Base-by-base conservation (phyloP, 2,888 invertebrate species). In the Xanthia togata region DNA sequence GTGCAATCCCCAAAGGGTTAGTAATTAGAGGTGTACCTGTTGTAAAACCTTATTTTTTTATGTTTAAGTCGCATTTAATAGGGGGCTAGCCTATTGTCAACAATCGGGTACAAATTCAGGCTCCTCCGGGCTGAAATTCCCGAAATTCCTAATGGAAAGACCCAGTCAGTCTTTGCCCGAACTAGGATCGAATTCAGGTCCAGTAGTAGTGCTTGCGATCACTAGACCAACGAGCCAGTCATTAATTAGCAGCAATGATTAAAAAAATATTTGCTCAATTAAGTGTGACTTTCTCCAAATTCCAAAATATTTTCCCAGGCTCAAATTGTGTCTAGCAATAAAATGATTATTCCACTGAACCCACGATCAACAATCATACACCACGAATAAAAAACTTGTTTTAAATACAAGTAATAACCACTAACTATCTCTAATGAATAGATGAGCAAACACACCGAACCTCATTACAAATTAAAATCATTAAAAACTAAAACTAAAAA, bases 351-450 rank as follows among this genome's bases (percentile, higher is more conserved):
- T 31, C 5, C 4, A 26, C 50, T 50, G 57, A 62, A 57, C 35
- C 8, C 1, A 73, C 53, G 47, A 50, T 64, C 67, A 71, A 83
- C 41, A 67, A 44, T 65, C 70, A 73, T 70, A 76, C 20, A 69
- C 23, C 64, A 81, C 73, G 6, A 55, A 55, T 35, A 71, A 20
- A 50, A 47, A 80, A 81, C 81, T n/a, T 53, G 64, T 84, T 77
- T 35, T 6, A 64, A 60, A 76, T 41, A n/a, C 41, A 70, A 68
- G 53, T 62, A 70, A 84, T 85, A 14, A 59, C 73, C 14, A 9
- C 9, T 75, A 84, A 81, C 77, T 78, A 78, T 60, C 63, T 70
- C 31, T 84, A 85, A 82, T 85, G 47, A 78, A 76, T 76, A 53
- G 14, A 76, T 63, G 35, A 44, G 53, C 23, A 85, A 85, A 83